Percentiles rank a stretch among this genome's conserved stretches.
These are phyloP conservation scores for Electrona antarctica DNA, from an alignment of 2,113 vertebrate genomes.

Conservation along the genomic window DNA sequence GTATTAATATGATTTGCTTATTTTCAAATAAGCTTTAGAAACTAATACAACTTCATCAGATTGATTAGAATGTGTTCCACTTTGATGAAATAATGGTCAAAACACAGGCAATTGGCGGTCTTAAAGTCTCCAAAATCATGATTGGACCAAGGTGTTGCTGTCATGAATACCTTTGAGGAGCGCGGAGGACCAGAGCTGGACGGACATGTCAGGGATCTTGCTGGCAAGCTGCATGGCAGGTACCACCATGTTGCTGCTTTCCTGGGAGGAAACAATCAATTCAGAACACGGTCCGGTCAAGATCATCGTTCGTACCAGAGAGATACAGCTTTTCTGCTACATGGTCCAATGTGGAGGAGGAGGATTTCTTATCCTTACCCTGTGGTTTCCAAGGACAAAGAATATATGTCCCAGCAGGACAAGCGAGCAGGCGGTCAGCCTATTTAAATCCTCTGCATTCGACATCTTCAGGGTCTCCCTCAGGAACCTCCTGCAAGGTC, in stretches of 20 bases:
- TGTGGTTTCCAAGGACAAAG: slow-evolving; percentile 96
- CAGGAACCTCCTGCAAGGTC: slow-evolving; percentile 85
- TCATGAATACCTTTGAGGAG: slow-evolving; percentile 83
- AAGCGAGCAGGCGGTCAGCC: slow-evolving; percentile 94
- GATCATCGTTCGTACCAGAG: background rate
- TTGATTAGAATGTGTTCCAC: no score
- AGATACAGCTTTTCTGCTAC: background rate
- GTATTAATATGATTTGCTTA: no score
- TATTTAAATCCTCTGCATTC: slow-evolving; percentile 95
- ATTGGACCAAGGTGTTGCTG: no score
- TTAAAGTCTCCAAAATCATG: no score
- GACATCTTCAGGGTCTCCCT: slow-evolving; percentile 99
- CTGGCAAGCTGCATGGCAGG: slow-evolving; percentile 99
- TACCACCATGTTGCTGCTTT: slow-evolving; percentile 99
- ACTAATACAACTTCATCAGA: no score
- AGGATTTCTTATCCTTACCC: slow-evolving; percentile 79
- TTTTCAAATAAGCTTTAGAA: no score
- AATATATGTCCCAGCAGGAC: slow-evolving; percentile 98
- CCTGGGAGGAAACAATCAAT: slow-evolving; percentile 70
- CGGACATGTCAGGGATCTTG: slow-evolving; percentile 99
- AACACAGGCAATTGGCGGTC: no score
- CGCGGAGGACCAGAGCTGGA: slow-evolving; percentile 97
- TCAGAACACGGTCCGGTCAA: background rate
- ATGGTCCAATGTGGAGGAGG: background rate
- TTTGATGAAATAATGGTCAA: no score